These are phyloP conservation scores for Hyphantria cunea DNA, from an alignment of 1,140 invertebrate species.

Conservation along the genomic window DNA sequence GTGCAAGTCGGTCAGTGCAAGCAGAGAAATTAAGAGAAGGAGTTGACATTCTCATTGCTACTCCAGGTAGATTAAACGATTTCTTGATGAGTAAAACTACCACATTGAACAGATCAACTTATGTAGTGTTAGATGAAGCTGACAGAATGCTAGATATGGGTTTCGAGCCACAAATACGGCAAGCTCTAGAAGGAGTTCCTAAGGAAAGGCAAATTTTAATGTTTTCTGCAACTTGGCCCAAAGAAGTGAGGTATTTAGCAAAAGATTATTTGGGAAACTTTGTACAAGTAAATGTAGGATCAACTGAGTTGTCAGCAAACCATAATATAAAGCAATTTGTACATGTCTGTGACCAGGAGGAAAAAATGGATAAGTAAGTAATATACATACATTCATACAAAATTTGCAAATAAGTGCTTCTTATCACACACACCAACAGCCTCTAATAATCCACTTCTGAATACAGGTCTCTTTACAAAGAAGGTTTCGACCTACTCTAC, in stretches of 20 bases:
- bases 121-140: conserved; percentile 84
- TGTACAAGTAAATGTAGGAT: conserved; percentile 90
- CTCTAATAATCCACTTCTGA: too few relatives aligned
- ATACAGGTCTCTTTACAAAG: too few relatives aligned
- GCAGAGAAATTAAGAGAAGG: conserved; percentile 90
- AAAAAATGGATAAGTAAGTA: conserved; percentile 83
- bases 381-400: not conserved
- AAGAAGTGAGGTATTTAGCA: conserved; percentile 88
- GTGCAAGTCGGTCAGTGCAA: conserved; percentile 91
- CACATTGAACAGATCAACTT: conserved; percentile 92
- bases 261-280: conserved; percentile 89
- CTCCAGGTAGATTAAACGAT: conserved; percentile 97
- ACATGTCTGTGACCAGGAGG: conserved; percentile 89
- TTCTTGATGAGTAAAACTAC: conserved; percentile 94
- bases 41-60: conserved; percentile 94
- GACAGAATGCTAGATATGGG: conserved; percentile 98
- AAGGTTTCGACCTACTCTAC: too few relatives aligned
- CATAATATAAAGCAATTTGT: conserved; percentile 95
- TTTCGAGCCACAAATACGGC: conserved; percentile 97
- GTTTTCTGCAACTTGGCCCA: conserved; percentile 93
- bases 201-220: conserved; percentile 73
- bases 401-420: not conserved
- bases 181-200: conserved; percentile 91
- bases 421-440: too few relatives aligned
- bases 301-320: conserved; percentile 90